These are phyloP conservation scores for Gonocerus acuteangulatus DNA, from an alignment of 2,888 invertebrate genomes.

Conservation along the genomic window DNA sequence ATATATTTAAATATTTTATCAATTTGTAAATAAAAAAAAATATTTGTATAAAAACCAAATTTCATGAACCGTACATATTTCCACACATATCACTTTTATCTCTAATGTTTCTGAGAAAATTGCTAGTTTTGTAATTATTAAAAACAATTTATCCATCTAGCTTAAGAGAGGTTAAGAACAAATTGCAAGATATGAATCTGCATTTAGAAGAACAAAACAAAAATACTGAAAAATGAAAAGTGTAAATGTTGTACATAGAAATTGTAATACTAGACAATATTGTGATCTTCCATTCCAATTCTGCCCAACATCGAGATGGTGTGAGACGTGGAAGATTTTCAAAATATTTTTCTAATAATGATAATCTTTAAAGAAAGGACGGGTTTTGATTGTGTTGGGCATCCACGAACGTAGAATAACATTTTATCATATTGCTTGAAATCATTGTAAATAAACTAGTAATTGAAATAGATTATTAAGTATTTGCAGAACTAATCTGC, in stretches of 20 bases:
- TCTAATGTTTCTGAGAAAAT: not conserved
- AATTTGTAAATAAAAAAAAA: not conserved
- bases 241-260: constrained; percentile 19
- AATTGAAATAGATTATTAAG: too few species aligned
- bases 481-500: too few species aligned
- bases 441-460: too few species aligned
- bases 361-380: not conserved
- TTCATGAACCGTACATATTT: constrained; percentile 1
- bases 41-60: not conserved
- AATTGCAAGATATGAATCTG: not conserved
- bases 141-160: not conserved
- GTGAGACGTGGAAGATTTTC: constrained; percentile 4
- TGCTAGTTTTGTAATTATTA: too few species aligned
- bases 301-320: constrained; percentile 6
- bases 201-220: not conserved
- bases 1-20: constrained; percentile 6
- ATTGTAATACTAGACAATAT: constrained; percentile 20
- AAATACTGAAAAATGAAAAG: not conserved
- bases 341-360: constrained; percentile 3
- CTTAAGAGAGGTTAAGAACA: not conserved
- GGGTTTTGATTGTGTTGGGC: not conserved
- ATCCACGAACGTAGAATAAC: not conserved
- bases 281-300: constrained; percentile 14
- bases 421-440: too few species aligned
- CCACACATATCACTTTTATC: constrained; percentile 8